These are phyloP conservation scores for Labeo rohita DNA, from an alignment of 2,113 vertebrate species.

Conservation along the genomic window DNA sequence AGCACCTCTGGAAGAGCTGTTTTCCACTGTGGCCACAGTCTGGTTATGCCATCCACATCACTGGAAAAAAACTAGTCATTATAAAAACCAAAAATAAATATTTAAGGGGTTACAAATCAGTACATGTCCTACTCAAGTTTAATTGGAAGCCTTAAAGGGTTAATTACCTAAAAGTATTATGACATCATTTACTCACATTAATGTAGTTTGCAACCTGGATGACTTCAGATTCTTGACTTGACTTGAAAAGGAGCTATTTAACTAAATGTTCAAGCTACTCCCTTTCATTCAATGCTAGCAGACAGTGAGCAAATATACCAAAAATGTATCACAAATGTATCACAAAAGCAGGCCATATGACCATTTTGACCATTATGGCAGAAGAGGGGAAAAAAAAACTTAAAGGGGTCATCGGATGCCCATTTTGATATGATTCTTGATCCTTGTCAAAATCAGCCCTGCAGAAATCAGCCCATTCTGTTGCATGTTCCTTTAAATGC, in stretches of 20 bases:
- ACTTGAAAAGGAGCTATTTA: not conserved
- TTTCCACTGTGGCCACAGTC: not conserved
- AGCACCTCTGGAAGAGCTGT: not conserved
- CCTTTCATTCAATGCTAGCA: not conserved
- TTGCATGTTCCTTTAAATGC: no score
- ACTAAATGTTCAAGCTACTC: not conserved
- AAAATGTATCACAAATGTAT: not conserved
- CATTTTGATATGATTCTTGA: no score
- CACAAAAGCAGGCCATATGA: not conserved
- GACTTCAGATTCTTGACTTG: not conserved
- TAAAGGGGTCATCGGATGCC: no score
- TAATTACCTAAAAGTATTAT: not conserved
- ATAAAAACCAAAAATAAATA: not conserved
- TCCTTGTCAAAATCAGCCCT: no score
- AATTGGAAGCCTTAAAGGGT: not conserved
- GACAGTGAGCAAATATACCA: not conserved
- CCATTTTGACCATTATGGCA: not conserved
- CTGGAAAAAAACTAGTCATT: conserved; percentile 15
- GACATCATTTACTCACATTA: not conserved
- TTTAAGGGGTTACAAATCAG: not conserved
- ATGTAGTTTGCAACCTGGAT: not conserved
- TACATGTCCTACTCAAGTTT: not conserved
- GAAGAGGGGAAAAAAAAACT: not conserved
- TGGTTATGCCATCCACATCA: not conserved
- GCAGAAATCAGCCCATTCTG: no score